Percentiles rank a stretch among this genome's conserved stretches.
Evolutionary conservation across 2,797 vertebrate species (phyloP).

Genomic region (Melanotaenia nigrans): DNA sequence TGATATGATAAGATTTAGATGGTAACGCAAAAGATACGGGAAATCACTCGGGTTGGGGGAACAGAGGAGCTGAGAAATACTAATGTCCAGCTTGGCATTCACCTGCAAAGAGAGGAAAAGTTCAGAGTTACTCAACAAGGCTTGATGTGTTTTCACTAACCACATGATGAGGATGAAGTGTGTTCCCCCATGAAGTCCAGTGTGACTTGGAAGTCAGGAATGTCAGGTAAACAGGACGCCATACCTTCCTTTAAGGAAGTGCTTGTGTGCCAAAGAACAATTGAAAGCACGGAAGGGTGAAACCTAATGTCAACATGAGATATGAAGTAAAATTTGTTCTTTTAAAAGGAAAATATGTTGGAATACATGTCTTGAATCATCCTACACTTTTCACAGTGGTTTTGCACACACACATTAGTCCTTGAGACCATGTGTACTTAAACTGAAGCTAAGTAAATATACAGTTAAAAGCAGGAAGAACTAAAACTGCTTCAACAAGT

Average conservation of each 20-base stretch:
- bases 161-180: constrained; percentile 30
- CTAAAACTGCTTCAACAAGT: neutral
- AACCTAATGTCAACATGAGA: constrained; percentile 60
- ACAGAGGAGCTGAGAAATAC: constrained; percentile 29
- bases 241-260: constrained; percentile 75
- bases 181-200: neutral
- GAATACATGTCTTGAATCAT: neutral
- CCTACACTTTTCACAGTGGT: neutral
- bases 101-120: constrained; percentile 67
- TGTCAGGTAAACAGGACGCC: constrained; percentile 75
- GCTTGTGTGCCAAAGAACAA: constrained; percentile 73
- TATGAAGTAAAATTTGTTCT: constrained; percentile 7
- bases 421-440: neutral
- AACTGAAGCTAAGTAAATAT: neutral
- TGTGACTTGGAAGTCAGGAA: constrained; percentile 55
- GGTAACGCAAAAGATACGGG: constrained; percentile 19
- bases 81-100: constrained; percentile 53
- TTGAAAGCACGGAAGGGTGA: constrained; percentile 78
- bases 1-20: constrained; percentile 41
- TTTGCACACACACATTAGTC: neutral
- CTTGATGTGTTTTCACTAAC: neutral
- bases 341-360: neutral
- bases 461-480: constrained; percentile 6
- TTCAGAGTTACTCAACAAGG: constrained; percentile 17
- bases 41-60: constrained; percentile 40